These are phyloP conservation scores for Acestrorhynchus altus DNA, from an alignment of 2,797 vertebrate genomes.

Conservation along the genomic window DNA sequence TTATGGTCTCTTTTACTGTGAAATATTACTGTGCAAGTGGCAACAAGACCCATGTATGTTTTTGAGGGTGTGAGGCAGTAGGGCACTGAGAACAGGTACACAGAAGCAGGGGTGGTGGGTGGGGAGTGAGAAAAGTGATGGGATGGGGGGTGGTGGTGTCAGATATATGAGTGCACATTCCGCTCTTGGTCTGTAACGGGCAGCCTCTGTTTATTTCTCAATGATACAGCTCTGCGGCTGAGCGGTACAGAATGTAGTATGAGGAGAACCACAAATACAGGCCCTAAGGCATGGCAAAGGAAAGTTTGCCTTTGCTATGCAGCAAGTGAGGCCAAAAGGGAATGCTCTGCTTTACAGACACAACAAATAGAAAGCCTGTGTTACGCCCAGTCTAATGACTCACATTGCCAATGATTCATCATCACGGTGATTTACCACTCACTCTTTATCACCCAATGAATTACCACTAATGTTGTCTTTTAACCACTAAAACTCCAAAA, in stretches of 20 bases:
- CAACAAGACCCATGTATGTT: neutral
- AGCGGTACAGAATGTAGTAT: neutral
- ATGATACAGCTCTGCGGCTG: neutral
- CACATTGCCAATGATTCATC: neutral
- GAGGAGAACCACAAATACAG: neutral
- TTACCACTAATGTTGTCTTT: neutral
- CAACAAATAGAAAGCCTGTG: too few relatives aligned
- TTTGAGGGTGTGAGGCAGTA: neutral
- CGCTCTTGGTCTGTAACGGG: neutral
- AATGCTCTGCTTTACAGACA: neutral
- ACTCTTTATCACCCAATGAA: neutral
- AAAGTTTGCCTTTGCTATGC: neutral
- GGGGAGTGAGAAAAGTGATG: neutral
- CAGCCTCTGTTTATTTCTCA: neutral
- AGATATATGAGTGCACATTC: conserved; percentile 29
- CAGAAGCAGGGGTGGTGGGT: neutral
- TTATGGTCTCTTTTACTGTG: neutral
- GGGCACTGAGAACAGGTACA: neutral
- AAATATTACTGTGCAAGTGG: conserved; percentile 6
- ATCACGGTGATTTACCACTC: neutral
- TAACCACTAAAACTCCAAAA: neutral
- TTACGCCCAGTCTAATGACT: neutral
- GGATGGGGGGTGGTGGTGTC: neutral
- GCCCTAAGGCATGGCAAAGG: neutral
- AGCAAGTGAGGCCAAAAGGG: neutral